Percentiles rank a stretch among this genome's conserved stretches.
phyloP scores from a whole-genome alignment of 92 coral and sea anemone species.

The Umimayanthus chanpuru region DNA sequence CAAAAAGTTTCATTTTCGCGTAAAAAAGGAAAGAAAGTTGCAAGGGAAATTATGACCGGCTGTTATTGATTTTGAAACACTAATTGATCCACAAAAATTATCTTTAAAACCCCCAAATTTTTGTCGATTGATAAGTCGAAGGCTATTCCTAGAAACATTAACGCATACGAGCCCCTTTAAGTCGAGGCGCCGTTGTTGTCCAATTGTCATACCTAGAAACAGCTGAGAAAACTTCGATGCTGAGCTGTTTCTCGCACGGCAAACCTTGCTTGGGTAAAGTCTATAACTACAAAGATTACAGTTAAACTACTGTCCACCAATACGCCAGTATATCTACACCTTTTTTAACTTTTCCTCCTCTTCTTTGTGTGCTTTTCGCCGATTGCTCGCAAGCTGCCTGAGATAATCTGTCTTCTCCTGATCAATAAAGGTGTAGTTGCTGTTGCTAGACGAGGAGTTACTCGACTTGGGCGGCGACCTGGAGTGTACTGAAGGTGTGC shows the following conservation, averaged over 20 bases:
- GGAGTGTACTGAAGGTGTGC: conserved; percentile 51
- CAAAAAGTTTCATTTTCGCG: no score
- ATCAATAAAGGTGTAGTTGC: conserved; percentile 86
- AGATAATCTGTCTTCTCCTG: conserved; percentile 77
- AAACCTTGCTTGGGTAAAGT: not conserved
- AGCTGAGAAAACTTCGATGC: not conserved
- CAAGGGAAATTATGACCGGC: no score
- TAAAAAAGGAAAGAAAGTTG: no score
- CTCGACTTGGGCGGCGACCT: conserved; percentile 54
- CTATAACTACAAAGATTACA: conserved; percentile 13
- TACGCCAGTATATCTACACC: not conserved
- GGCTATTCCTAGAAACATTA: not conserved
- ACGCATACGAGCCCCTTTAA: not conserved
- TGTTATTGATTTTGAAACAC: no score
- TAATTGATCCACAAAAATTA: no score
- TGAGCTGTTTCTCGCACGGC: not conserved
- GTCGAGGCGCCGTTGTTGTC: not conserved
- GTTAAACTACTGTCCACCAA: not conserved
- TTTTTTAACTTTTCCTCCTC: conserved; percentile 3
- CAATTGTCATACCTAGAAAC: not conserved
- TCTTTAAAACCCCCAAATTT: no score
- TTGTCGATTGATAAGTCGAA: no score
- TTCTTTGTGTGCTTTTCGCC: conserved; percentile 29
- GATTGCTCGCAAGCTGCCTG: conserved; percentile 70
- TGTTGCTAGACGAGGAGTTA: conserved; percentile 47